phyloP scores from a whole-genome alignment of 2,113 vertebrate genomes.

The Pagrus major region DNA sequence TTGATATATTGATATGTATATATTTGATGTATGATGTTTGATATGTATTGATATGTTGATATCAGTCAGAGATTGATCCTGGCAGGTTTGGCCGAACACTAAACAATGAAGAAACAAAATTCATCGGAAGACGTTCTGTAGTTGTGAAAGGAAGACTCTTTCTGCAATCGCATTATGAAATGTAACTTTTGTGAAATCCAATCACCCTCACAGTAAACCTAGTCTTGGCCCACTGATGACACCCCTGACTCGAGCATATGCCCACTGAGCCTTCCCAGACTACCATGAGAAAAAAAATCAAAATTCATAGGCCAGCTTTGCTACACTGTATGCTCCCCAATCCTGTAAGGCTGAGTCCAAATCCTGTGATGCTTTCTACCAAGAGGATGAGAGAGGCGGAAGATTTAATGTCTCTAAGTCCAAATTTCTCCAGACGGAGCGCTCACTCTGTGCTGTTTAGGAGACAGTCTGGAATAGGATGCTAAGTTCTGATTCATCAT shows the following conservation, averaged over 20 bases:
- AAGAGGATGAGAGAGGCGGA: constrained; percentile 6
- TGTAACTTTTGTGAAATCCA: background rate
- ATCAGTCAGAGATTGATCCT: background rate
- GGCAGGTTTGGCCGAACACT: background rate
- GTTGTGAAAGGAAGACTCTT: background rate
- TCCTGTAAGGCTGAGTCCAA: background rate
- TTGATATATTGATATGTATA: too few species aligned
- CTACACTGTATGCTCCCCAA: background rate
- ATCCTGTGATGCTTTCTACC: constrained; percentile 23
- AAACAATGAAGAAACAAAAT: background rate
- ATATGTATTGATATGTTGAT: too few species aligned
- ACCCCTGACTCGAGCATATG: background rate
- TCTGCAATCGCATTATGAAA: background rate
- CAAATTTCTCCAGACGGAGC: constrained; percentile 23
- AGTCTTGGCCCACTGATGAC: background rate
- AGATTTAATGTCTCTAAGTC: background rate
- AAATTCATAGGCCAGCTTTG: constrained; percentile 13
- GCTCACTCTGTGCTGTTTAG: constrained; percentile 7
- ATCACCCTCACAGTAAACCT: background rate
- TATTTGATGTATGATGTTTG: too few species aligned
- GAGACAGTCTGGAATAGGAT: constrained; percentile 1
- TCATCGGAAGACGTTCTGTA: background rate
- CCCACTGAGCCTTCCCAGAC: background rate
- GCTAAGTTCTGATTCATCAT: background rate
- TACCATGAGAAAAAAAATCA: background rate